phyloP scores from a whole-genome alignment of 2,797 vertebrate genomes.

The Sebastes hopkinsi region DNA sequence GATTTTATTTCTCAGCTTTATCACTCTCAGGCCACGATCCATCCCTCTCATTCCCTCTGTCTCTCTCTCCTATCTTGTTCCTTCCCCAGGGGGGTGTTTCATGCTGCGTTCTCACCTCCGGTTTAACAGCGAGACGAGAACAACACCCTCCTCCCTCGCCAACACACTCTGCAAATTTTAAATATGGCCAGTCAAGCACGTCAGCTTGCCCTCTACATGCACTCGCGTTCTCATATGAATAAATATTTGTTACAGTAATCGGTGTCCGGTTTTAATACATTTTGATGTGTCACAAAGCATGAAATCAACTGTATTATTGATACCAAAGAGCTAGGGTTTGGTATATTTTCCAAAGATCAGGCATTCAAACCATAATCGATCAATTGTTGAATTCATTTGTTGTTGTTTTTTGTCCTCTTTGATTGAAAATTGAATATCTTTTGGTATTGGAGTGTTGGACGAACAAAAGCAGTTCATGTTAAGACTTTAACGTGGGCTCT shows the following conservation, averaged over 20 bases:
- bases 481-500: background rate
- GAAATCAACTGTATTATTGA: background rate
- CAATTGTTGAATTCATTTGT: background rate
- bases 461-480: background rate
- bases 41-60: background rate
- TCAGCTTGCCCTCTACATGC: conserved; percentile 34
- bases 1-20: background rate
- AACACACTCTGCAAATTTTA: conserved; percentile 20
- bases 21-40: background rate
- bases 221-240: background rate
- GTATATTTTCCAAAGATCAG: no score
- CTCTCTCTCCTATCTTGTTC: background rate
- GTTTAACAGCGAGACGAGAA: conserved; percentile 12
- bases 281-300: background rate
- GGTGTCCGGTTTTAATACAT: background rate
- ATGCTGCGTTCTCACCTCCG: conserved; percentile 45
- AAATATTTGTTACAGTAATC: background rate
- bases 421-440: background rate
- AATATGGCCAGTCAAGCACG: conserved; percentile 29
- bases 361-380: background rate
- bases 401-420: background rate
- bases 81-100: conserved; percentile 11
- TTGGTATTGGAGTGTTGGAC: background rate
- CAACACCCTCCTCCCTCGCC: conserved; percentile 9
- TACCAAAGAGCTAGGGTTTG: background rate